phyloP scores from a whole-genome alignment of 1,140 invertebrate genomes.

The Heliconius hermathena region DNA sequence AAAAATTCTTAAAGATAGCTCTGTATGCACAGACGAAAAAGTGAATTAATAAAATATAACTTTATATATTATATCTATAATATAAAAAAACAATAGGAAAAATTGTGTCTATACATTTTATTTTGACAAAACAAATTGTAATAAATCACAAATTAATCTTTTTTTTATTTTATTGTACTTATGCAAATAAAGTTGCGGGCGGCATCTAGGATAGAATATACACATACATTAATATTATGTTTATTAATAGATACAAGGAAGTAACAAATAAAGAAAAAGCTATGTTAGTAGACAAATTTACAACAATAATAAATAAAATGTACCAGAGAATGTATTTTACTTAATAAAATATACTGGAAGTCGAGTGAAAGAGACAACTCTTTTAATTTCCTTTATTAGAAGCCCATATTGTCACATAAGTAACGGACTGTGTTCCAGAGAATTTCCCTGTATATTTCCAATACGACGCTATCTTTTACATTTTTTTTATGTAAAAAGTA shows the following conservation, averaged over 20 bases:
- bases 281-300: not conserved
- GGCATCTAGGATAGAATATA: not conserved
- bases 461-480: slow-evolving; percentile 17
- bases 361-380: not conserved
- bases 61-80: not conserved
- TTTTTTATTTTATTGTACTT: too few species aligned
- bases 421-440: slow-evolving; percentile 19
- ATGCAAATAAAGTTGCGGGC: too few species aligned
- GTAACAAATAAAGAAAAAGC: not conserved
- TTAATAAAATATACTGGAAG: not conserved
- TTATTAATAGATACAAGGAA: not conserved
- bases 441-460: slow-evolving; percentile 18
- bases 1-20: slow-evolving; percentile 23
- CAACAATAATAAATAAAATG: not conserved
- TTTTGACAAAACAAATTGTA: too few species aligned
- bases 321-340: not conserved
- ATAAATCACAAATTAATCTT: too few species aligned
- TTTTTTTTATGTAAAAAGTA: slow-evolving; percentile 20
- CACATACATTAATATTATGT: not conserved
- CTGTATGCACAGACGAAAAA: slow-evolving; percentile 4
- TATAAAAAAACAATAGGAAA: too few species aligned
- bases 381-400: slow-evolving; percentile 28
- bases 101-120: too few species aligned
- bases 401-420: slow-evolving; percentile 29
- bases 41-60: not conserved